A percentile compares a stretch with the other conserved stretches of the same genome.
Conservation (phyloP, 2,113 vertebrate species). For the Nycticorax nycticorax region DNA sequence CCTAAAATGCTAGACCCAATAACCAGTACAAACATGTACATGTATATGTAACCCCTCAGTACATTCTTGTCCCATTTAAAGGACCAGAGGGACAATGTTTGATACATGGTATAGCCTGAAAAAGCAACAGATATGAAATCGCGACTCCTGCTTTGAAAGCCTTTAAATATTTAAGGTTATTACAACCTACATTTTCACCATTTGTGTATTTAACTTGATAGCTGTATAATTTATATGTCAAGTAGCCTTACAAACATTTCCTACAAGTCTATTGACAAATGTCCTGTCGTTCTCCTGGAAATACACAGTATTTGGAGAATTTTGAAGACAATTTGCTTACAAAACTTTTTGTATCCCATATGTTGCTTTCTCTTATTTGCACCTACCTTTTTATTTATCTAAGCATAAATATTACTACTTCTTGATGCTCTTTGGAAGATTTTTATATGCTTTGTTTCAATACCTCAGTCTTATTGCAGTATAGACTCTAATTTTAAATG, state of each 20-base stretch:
- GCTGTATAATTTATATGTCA: constrained; percentile 57
- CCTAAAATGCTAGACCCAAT: neutral
- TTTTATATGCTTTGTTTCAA: neutral
- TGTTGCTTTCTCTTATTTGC: constrained; percentile 32
- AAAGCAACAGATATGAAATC: constrained; percentile 29
- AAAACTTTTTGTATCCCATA: constrained; percentile 22
- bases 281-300: constrained; percentile 53
- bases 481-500: neutral
- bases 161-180: constrained; percentile 66
- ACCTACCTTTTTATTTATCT: constrained; percentile 63
- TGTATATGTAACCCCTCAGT: neutral
- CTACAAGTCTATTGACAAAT: constrained; percentile 57
- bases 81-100: neutral
- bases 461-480: neutral
- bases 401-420: constrained; percentile 42
- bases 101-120: neutral
- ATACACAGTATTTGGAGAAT: neutral
- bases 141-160: constrained; percentile 28
- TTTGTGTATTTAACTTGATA: constrained; percentile 63
- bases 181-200: constrained; percentile 28
- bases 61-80: neutral
- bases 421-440: neutral
- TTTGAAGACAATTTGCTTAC: constrained; percentile 47
- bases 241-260: constrained; percentile 36
- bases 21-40: neutral